Percentiles rank a stretch among this genome's conserved stretches.
Conservation (phyloP, 2,797 vertebrate genomes). For the Silurus aristotelis region DNA sequence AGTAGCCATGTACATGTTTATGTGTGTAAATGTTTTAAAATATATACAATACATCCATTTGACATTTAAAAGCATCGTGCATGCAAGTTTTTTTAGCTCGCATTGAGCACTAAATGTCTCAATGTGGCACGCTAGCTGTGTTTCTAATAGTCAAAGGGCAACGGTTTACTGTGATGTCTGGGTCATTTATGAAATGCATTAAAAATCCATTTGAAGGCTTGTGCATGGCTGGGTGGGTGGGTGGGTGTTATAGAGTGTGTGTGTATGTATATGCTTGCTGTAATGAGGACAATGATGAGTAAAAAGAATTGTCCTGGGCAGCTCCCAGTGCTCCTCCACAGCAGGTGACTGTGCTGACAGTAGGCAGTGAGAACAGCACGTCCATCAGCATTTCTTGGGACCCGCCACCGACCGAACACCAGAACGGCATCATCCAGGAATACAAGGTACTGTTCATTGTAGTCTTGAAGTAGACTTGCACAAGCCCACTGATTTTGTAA, state of each 20-base stretch:
- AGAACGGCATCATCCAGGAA: conserved; percentile 98
- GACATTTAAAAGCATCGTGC: conserved; percentile 22
- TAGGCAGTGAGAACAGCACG: conserved; percentile 96
- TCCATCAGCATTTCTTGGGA: conserved; percentile 99
- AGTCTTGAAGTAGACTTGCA: too few species aligned
- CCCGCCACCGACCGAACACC: conserved; percentile 92
- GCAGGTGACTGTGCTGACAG: conserved; percentile 93
- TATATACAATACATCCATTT: conserved; percentile 1
- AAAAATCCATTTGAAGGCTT: conserved; percentile 33
- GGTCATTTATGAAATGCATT: conserved; percentile 40
- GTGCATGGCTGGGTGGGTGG: conserved; percentile 6
- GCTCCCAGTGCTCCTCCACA: conserved; percentile 98
- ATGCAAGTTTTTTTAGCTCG: conserved; percentile 1
- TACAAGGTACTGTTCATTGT: conserved; percentile 82
- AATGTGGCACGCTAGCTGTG: conserved; percentile 2
- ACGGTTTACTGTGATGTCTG: conserved; percentile 33
- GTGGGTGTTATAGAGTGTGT: not conserved
- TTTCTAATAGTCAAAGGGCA: conserved; percentile 36
- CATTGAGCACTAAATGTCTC: conserved; percentile 10
- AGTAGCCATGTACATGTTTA: not conserved
- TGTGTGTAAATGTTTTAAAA: not conserved
- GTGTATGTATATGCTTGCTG: conserved; percentile 63
- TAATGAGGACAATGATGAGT: conserved; percentile 82
- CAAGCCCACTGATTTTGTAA: too few species aligned
- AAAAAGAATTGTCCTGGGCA: conserved; percentile 60